Conservation (phyloP, 1,140 invertebrate genomes). For the Drosophila arawakana region DNA sequence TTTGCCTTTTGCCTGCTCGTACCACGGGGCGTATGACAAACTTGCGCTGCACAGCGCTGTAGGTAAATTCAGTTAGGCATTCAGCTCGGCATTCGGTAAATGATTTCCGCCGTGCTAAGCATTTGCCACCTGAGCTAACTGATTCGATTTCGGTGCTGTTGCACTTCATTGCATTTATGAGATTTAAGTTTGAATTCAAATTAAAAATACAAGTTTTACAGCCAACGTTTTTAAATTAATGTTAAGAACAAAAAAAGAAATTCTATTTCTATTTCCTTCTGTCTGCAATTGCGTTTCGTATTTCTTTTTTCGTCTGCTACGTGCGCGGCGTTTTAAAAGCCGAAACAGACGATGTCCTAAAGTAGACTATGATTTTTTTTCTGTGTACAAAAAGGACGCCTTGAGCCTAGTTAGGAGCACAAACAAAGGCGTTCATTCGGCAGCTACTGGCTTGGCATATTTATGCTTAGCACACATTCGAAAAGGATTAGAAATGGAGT, state of each 20-base stretch:
- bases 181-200: conserved; percentile 61
- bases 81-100: conserved; percentile 45
- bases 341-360: conserved; percentile 37
- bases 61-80: conserved; percentile 59
- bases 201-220: conserved; percentile 32
- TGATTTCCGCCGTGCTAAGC: conserved; percentile 73
- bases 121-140: conserved; percentile 50
- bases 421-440: conserved; percentile 36
- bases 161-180: conserved; percentile 75
- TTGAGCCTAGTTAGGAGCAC: conserved; percentile 51
- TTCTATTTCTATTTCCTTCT: conserved; percentile 8
- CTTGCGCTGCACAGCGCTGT: conserved; percentile 6
- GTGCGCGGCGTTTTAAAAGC: conserved; percentile 58
- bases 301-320: conserved; percentile 63
- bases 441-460: conserved; percentile 60
- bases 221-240: conserved; percentile 37
- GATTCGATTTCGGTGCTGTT: conserved; percentile 19
- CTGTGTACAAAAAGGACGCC: conserved; percentile 1
- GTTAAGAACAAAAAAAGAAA: conserved; percentile 3
- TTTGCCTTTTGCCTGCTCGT: conserved; percentile 35
- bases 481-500: not conserved
- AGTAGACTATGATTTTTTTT: conserved; percentile 43
- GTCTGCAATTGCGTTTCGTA: conserved; percentile 43
- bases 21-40: conserved; percentile 47
- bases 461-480: not conserved